Percentiles rank a stretch among this genome's conserved stretches.
These are phyloP conservation scores for Meloe dianella DNA, from an alignment of 2,888 invertebrate species.

Conservation along the genomic window DNA sequence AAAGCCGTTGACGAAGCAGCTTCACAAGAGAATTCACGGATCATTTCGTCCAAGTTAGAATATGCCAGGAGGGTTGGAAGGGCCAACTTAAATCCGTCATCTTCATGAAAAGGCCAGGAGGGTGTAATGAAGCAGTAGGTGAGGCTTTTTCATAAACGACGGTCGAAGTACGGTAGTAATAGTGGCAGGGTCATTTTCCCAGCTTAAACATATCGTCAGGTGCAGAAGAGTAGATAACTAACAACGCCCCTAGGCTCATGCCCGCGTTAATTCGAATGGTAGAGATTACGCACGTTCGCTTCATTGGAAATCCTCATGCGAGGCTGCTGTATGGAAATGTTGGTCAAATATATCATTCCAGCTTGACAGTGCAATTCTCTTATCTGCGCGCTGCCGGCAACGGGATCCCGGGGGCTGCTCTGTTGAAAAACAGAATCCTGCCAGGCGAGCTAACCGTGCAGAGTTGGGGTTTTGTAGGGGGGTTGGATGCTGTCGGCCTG, in stretches of 20 bases:
- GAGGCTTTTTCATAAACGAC: constrained; percentile 38
- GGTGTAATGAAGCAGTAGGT: constrained; percentile 42
- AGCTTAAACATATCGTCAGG: constrained; percentile 48
- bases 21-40: constrained; percentile 42
- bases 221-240: constrained; percentile 41
- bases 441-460: constrained; percentile 54
- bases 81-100: constrained; percentile 29
- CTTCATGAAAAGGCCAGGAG: constrained; percentile 27
- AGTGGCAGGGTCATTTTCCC: constrained; percentile 28
- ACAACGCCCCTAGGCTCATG: constrained; percentile 39
- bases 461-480: constrained; percentile 28
- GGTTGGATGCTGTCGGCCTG: constrained; percentile 34
- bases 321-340: constrained; percentile 76
- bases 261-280: constrained; percentile 68
- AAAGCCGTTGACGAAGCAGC: constrained; percentile 8
- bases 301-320: constrained; percentile 60
- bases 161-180: constrained; percentile 6
- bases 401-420: constrained; percentile 57
- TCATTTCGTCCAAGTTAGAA: constrained; percentile 46
- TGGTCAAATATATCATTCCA: constrained; percentile 90
- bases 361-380: constrained; percentile 90
- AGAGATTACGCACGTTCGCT: constrained; percentile 66
- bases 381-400: constrained; percentile 72
- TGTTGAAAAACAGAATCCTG: constrained; percentile 59
- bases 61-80: constrained; percentile 36